phyloP scores from a whole-genome alignment of 1,140 invertebrate genomes.

The Caenorhabditis latens region DNA sequence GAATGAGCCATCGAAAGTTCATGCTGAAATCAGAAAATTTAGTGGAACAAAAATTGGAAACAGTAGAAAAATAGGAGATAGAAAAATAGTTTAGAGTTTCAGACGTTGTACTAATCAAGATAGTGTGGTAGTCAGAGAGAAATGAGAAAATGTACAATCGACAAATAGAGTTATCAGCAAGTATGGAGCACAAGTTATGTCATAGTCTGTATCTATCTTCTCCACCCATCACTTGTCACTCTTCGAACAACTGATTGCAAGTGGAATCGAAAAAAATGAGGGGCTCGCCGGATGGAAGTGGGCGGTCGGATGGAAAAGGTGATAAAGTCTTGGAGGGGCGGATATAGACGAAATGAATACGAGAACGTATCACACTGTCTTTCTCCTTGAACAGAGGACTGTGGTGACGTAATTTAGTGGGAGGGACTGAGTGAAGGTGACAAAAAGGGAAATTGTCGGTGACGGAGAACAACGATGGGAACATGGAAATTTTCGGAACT shows the following conservation, averaged over 20 bases:
- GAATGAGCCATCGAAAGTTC: conserved; percentile 39
- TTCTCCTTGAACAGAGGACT: not conserved
- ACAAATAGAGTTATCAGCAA: conserved; percentile 52
- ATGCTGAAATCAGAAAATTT: not conserved
- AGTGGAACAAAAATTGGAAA: not conserved
- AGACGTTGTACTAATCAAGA: too few relatives aligned
- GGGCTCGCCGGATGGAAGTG: conserved; percentile 45
- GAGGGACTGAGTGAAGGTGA: not conserved
- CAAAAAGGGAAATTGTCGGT: not conserved
- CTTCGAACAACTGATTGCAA: conserved; percentile 50
- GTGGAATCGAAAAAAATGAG: conserved; percentile 37
- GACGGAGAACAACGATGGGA: not conserved
- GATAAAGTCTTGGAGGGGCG: not conserved
- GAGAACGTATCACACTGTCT: conserved; percentile 18
- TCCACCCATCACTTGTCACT: conserved; percentile 45
- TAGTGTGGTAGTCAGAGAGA: too few relatives aligned
- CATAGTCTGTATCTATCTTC: conserved; percentile 52
- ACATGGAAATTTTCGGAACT: not conserved
- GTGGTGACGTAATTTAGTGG: not conserved
- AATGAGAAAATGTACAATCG: not conserved
- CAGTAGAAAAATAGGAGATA: not conserved
- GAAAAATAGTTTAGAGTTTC: not conserved
- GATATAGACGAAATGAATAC: not conserved
- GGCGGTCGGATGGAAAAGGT: conserved; percentile 25
- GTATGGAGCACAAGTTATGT: conserved; percentile 56